phyloP scores from a whole-genome alignment of 2,888 invertebrate species.

The Teleiodes luculella region DNA sequence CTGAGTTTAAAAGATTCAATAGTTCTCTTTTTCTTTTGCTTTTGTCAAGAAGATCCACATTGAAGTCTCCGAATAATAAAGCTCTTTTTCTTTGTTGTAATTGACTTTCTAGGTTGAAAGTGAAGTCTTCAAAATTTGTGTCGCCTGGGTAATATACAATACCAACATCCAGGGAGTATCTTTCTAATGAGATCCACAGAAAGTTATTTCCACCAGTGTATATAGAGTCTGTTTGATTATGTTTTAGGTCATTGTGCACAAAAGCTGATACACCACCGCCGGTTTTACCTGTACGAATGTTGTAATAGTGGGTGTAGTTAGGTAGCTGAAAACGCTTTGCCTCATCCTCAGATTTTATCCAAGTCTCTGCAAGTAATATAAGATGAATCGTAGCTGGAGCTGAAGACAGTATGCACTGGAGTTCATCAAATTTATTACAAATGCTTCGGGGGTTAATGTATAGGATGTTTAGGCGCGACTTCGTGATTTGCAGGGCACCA shows the following conservation, averaged over 20 bases:
- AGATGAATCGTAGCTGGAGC: neutral
- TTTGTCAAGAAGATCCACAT: conserved; percentile 21
- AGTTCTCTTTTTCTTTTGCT: conserved; percentile 5
- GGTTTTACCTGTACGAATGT: conserved; percentile 21
- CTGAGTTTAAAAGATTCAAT: conserved; percentile 7
- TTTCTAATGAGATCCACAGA: conserved; percentile 25
- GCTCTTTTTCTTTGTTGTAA: conserved; percentile 21
- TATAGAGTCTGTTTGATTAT: conserved; percentile 12
- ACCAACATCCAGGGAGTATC: conserved; percentile 22
- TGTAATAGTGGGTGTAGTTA: conserved; percentile 27
- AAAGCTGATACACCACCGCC: conserved; percentile 30
- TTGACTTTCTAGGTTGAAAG: conserved; percentile 18
- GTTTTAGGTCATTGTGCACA: conserved; percentile 26
- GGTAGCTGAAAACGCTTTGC: conserved; percentile 15
- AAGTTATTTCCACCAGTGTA: conserved; percentile 27
- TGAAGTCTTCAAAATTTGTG: conserved; percentile 21
- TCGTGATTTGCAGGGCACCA: neutral
- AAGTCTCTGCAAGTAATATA: neutral
- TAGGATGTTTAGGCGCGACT: neutral
- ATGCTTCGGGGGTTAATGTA: neutral
- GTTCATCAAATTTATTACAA: conserved; percentile 4
- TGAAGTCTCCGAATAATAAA: conserved; percentile 25
- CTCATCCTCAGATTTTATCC: conserved; percentile 15
- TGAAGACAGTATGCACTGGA: neutral
- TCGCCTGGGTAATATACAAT: conserved; percentile 25